phyloP scores from a whole-genome alignment of 1,140 invertebrate species.

The Pteromalus puparum region DNA sequence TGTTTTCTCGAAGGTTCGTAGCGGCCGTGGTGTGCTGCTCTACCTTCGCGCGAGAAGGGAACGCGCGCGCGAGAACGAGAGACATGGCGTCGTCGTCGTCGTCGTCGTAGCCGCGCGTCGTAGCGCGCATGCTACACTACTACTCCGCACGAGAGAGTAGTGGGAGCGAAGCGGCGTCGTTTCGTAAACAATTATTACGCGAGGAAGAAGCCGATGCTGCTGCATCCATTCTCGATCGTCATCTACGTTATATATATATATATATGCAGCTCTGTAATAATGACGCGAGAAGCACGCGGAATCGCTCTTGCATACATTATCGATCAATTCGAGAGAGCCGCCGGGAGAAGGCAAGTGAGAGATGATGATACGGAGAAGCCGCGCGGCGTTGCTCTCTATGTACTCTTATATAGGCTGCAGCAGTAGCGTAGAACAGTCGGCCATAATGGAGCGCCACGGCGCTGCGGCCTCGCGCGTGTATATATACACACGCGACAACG shows the following conservation, averaged over 20 bases:
- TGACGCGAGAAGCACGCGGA: neutral
- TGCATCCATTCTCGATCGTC: neutral
- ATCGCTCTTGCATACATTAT: neutral
- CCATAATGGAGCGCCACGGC: constrained; percentile 60
- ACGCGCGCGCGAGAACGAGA: constrained; percentile 30
- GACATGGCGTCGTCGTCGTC: constrained; percentile 36
- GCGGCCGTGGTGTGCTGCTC: too few species aligned
- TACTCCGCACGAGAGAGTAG: neutral
- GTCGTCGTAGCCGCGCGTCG: constrained; percentile 9
- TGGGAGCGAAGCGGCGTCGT: constrained; percentile 12
- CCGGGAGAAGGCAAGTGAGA: neutral
- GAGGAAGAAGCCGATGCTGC: constrained; percentile 22
- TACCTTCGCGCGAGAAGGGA: neutral
- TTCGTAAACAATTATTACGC: constrained; percentile 45
- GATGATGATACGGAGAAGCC: neutral
- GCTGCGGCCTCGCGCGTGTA: constrained; percentile 39
- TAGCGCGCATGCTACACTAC: neutral
- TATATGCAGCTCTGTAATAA: neutral
- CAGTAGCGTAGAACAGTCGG: constrained; percentile 52
- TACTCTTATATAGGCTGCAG: constrained; percentile 53
- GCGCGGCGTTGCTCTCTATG: constrained; percentile 36
- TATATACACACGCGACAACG: neutral
- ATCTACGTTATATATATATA: neutral
- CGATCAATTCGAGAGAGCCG: neutral
- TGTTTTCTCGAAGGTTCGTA: constrained; percentile 71